These are phyloP conservation scores for Cerceris rybyensis DNA, from an alignment of 2,888 invertebrate genomes.

Conservation along the genomic window DNA sequence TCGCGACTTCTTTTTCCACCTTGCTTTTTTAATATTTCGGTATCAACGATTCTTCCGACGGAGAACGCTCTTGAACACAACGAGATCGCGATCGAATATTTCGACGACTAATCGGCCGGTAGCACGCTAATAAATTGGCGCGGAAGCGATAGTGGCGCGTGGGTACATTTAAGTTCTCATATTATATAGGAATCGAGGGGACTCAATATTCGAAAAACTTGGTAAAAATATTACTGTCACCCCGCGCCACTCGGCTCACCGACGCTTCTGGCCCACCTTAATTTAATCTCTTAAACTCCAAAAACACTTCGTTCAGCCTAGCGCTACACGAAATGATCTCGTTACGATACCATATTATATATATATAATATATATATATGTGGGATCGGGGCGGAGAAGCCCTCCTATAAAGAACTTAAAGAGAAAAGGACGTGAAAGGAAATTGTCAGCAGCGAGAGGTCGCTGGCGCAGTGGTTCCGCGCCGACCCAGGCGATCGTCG, in stretches of 20 bases:
- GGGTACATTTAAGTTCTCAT: slow-evolving; percentile 67
- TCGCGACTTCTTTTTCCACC: background rate
- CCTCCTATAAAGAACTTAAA: too few relatives aligned
- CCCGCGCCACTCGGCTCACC: slow-evolving; percentile 69
- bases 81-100: slow-evolving; percentile 13
- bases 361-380: slow-evolving; percentile 65
- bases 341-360: slow-evolving; percentile 77
- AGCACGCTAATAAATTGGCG: slow-evolving; percentile 59
- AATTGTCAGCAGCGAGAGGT: too few relatives aligned
- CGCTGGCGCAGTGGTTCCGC: too few relatives aligned
- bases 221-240: slow-evolving; percentile 75
- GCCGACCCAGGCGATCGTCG: too few relatives aligned
- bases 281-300: slow-evolving; percentile 74
- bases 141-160: slow-evolving; percentile 69
- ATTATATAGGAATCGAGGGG: slow-evolving; percentile 64
- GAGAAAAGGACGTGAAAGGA: too few relatives aligned
- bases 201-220: slow-evolving; percentile 71
- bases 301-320: slow-evolving; percentile 72
- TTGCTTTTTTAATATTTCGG: background rate
- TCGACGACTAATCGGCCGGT: slow-evolving; percentile 55
- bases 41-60: slow-evolving; percentile 10
- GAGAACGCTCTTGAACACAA: slow-evolving; percentile 34
- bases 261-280: slow-evolving; percentile 69
- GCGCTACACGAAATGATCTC: slow-evolving; percentile 79
- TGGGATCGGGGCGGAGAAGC: too few relatives aligned